Evolutionary conservation across 2,888 invertebrate genomes (phyloP).

Genomic region (Schrankia costaestrigalis): DNA sequence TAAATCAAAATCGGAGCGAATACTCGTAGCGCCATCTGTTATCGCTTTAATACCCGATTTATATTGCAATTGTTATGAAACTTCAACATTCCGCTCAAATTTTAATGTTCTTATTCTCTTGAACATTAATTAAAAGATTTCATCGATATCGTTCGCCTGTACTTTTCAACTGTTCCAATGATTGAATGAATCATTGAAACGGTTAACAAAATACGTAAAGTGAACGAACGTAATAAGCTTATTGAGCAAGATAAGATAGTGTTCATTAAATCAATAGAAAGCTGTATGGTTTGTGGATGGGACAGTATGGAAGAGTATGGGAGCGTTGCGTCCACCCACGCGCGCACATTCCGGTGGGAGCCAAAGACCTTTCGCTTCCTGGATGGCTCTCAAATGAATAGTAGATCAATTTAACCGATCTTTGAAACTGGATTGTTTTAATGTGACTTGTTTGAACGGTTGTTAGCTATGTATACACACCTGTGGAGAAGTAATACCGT

Average conservation of each 20-base stretch:
- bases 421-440: constrained; percentile 39
- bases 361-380: constrained; percentile 78
- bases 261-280: constrained; percentile 78
- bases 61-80: constrained; percentile 20
- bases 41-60: constrained; percentile 15
- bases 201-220: constrained; percentile 45
- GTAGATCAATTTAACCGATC: constrained; percentile 46
- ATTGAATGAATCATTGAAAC: constrained; percentile 35
- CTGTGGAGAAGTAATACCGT: constrained; percentile 20
- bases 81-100: constrained; percentile 9
- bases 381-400: constrained; percentile 59
- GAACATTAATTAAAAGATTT: constrained; percentile 18
- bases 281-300: constrained; percentile 58
- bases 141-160: constrained; percentile 14
- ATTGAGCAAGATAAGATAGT: constrained; percentile 74
- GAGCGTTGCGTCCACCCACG: constrained; percentile 55
- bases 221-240: constrained; percentile 61
- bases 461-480: constrained; percentile 15
- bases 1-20: too few relatives aligned
- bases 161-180: constrained; percentile 3
- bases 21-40: constrained; percentile 43
- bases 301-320: constrained; percentile 43
- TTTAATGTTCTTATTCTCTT: constrained; percentile 18
- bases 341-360: constrained; percentile 70
- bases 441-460: constrained; percentile 24